Evolutionary conservation across 2,888 invertebrate species (phyloP).

Genomic region (Venusia cambrica): DNA sequence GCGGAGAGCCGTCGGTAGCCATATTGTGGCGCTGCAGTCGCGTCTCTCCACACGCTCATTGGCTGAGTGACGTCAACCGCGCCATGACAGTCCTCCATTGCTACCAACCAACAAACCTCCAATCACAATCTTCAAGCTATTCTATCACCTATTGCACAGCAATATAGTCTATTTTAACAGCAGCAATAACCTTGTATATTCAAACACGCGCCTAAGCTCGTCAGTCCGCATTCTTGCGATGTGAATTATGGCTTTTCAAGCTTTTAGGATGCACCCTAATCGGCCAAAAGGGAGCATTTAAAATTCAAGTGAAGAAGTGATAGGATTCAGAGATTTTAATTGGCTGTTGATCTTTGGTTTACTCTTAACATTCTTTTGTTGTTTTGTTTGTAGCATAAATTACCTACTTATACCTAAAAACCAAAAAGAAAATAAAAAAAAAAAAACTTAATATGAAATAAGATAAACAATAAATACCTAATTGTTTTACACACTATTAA

Average conservation of each 20-base stretch:
- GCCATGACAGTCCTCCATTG: conserved; percentile 76
- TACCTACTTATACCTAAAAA: too few species aligned
- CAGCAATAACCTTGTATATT: conserved; percentile 40
- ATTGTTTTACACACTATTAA: too few species aligned
- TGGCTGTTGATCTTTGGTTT: conserved; percentile 63
- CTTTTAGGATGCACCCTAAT: conserved; percentile 79
- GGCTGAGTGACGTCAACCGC: conserved; percentile 76
- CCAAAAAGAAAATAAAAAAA: too few species aligned
- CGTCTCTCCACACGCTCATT: conserved; percentile 65
- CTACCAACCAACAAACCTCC: conserved; percentile 52
- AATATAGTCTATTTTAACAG: conserved; percentile 32
- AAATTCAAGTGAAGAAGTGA: conserved; percentile 66
- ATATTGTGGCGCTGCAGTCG: conserved; percentile 78
- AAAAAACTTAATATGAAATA: too few species aligned
- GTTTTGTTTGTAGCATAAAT: too few species aligned
- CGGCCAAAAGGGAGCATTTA: conserved; percentile 65
- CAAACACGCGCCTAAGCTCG: conserved; percentile 64
- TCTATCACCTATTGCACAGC: conserved; percentile 36
- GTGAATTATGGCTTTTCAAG: conserved; percentile 72
- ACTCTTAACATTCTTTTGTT: too few species aligned
- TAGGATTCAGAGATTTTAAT: conserved; percentile 68
- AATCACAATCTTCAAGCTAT: conserved; percentile 33
- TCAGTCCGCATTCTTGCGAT: conserved; percentile 72
- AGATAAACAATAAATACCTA: too few species aligned
- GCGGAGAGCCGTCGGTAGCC: conserved; percentile 70